These are phyloP conservation scores for Eueremaeus valkanovi DNA, from an alignment of 2,888 invertebrate species.

Conservation along the genomic window DNA sequence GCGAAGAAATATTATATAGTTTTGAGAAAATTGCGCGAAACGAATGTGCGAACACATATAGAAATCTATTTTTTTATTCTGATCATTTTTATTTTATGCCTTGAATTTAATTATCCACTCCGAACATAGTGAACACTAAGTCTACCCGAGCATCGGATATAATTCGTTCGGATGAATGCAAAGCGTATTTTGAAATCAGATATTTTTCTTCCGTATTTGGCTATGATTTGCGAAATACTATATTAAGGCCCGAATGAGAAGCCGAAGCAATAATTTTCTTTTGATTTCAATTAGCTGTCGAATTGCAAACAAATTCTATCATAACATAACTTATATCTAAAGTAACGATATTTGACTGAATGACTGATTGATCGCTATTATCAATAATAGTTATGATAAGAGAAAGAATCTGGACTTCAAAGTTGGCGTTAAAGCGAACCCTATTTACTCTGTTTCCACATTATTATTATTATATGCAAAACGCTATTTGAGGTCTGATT, in stretches of 20 bases:
- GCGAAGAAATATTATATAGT: background rate
- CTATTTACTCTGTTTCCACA: no score
- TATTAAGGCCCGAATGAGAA: background rate
- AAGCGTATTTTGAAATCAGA: background rate
- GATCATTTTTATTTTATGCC: no score
- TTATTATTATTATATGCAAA: no score
- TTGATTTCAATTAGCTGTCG: background rate
- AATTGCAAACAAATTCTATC: conserved; percentile 5
- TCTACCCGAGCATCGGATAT: no score
- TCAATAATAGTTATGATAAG: background rate
- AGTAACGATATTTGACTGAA: conserved; percentile 8
- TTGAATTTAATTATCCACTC: background rate
- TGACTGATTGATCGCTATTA: background rate
- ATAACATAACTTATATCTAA: background rate
- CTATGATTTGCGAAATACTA: background rate
- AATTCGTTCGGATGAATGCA: no score
- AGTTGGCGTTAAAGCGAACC: no score
- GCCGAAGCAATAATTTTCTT: background rate
- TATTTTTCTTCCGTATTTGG: conserved; percentile 1
- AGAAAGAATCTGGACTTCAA: no score
- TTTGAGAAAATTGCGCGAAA: background rate
- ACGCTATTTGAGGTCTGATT: no score
- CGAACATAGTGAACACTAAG: no score
- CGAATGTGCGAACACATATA: background rate
- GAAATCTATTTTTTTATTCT: no score